Evolutionary conservation across 2,888 invertebrate genomes (phyloP).

Genomic region (Sepiola atlantica): DNA sequence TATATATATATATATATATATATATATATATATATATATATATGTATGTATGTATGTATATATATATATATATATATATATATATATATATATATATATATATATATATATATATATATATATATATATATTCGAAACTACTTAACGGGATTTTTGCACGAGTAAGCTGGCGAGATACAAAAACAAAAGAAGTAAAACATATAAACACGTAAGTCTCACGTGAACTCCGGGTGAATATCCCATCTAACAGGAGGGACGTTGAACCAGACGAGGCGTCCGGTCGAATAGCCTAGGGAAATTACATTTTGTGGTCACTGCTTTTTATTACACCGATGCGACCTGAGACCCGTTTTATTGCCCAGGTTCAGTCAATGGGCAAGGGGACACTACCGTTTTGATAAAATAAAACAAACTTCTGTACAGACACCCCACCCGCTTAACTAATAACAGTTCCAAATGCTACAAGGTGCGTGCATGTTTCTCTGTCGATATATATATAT

Average conservation of each 20-base stretch:
- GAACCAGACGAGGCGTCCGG: background rate
- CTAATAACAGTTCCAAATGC: too few species aligned
- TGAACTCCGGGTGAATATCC: background rate
- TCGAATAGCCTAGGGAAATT: background rate
- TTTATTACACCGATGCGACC: slow-evolving; percentile 23
- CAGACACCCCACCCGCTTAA: too few species aligned
- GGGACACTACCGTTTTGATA: too few species aligned
- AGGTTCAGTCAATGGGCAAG: background rate
- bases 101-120: background rate
- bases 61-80: background rate
- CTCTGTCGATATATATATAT: too few species aligned
- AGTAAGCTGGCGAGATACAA: too few species aligned
- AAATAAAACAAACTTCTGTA: too few species aligned
- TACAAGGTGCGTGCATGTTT: too few species aligned
- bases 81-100: background rate
- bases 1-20: background rate
- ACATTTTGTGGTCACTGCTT: background rate
- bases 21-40: background rate
- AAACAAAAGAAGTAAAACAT: too few species aligned
- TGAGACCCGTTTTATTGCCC: background rate
- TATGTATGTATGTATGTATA: background rate
- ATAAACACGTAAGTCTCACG: too few species aligned
- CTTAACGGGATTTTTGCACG: too few species aligned
- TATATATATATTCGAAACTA: background rate
- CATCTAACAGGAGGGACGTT: background rate